Percentiles rank a stretch among this genome's conserved stretches.
These are phyloP conservation scores for Drosophila aff. DNA, from an alignment of 1,140 invertebrate genomes.

Conservation along the genomic window DNA sequence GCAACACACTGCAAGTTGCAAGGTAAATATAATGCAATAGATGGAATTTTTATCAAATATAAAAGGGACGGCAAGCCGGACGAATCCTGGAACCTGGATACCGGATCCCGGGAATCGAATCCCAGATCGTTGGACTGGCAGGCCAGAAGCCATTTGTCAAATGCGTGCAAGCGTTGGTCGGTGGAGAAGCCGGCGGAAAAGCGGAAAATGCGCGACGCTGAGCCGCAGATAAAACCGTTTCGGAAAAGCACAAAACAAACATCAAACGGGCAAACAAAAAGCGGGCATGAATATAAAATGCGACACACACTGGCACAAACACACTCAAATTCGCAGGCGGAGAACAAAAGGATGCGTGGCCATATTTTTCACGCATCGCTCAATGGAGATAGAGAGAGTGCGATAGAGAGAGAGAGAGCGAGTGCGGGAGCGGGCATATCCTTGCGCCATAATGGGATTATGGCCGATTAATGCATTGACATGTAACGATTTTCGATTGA, in stretches of 20 bases:
- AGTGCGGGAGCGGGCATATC: slow-evolving; percentile 64
- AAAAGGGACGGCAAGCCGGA: slow-evolving; percentile 37
- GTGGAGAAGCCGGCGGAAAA: slow-evolving; percentile 36
- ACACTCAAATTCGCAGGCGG: slow-evolving; percentile 33
- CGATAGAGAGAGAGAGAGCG: neutral
- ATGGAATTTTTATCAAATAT: slow-evolving; percentile 80
- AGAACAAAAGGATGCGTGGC: slow-evolving; percentile 77
- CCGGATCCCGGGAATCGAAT: slow-evolving; percentile 64
- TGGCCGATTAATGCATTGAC: slow-evolving; percentile 85
- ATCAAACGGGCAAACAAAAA: slow-evolving; percentile 82
- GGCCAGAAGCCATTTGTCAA: slow-evolving; percentile 82
- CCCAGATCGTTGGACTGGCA: slow-evolving; percentile 62
- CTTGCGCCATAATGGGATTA: slow-evolving; percentile 85
- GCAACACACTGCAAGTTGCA: slow-evolving; percentile 18
- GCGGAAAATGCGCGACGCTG: slow-evolving; percentile 74
- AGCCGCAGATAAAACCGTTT: slow-evolving; percentile 81
- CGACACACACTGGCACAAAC: slow-evolving; percentile 53
- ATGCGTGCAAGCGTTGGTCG: slow-evolving; percentile 53
- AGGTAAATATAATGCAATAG: slow-evolving; percentile 81
- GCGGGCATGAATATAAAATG: slow-evolving; percentile 80
- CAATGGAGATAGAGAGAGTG: slow-evolving; percentile 19
- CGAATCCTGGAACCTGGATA: slow-evolving; percentile 10
- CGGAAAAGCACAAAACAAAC: slow-evolving; percentile 80
- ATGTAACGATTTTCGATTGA: slow-evolving; percentile 85
- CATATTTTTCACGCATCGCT: slow-evolving; percentile 77